phyloP scores from a whole-genome alignment of 1,140 invertebrate genomes.

The Heliconius eleuchia region DNA sequence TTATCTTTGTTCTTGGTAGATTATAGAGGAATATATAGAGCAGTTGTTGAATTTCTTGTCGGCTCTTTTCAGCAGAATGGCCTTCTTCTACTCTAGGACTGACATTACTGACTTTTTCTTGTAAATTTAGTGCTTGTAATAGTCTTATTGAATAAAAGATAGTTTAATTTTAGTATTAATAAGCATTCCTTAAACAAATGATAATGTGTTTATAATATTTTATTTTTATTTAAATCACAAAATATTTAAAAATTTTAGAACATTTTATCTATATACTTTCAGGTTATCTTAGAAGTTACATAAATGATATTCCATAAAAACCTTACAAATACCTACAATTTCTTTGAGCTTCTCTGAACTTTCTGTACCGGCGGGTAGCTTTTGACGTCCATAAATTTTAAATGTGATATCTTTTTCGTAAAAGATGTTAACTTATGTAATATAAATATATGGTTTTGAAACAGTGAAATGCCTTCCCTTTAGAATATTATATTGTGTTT shows the following conservation, averaged over 20 bases:
- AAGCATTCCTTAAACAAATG: no score
- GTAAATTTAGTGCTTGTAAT: no score
- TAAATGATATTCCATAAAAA: constrained; percentile 42
- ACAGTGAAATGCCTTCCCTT: not conserved
- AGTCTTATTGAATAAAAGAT: no score
- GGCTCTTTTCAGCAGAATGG: no score
- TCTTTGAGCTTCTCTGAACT: constrained; percentile 38
- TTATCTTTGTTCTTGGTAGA: no score
- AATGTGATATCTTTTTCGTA: constrained; percentile 42
- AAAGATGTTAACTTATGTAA: constrained; percentile 30
- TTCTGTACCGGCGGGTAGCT: constrained; percentile 40
- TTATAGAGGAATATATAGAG: no score
- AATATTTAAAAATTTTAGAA: not conserved
- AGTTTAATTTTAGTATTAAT: no score
- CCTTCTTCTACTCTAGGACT: no score
- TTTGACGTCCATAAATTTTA: constrained; percentile 50
- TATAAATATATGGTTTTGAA: constrained; percentile 12
- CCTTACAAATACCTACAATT: constrained; percentile 36
- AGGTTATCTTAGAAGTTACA: constrained; percentile 43
- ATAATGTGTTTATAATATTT: no score
- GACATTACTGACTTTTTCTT: no score
- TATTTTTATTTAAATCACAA: not conserved
- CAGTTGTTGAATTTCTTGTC: no score
- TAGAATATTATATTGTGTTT: not conserved
- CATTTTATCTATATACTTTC: constrained; percentile 30